These are phyloP conservation scores for Eidolon dupreanum DNA, from an alignment of 2,797 vertebrate species.

Conservation along the genomic window DNA sequence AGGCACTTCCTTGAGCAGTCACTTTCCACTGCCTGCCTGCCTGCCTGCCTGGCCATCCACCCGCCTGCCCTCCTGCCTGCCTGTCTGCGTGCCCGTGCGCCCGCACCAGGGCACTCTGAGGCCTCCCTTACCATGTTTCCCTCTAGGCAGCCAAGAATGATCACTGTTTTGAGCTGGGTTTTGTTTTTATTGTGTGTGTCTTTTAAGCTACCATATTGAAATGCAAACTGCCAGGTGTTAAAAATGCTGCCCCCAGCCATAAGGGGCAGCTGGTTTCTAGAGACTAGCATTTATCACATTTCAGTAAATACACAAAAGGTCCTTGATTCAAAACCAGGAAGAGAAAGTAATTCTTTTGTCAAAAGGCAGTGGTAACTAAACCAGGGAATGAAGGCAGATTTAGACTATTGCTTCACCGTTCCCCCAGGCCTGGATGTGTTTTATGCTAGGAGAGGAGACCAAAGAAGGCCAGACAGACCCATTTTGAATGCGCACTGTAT, in stretches of 20 bases:
- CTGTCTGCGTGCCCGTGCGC: background rate
- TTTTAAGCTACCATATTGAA: slow-evolving; percentile 70
- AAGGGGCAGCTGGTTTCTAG: slow-evolving; percentile 70
- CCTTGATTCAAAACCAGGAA: slow-evolving; percentile 72
- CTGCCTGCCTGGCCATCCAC: background rate
- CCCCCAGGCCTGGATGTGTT: background rate
- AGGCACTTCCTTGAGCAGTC: background rate
- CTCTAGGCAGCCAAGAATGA: slow-evolving; percentile 39
- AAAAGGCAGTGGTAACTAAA: slow-evolving; percentile 61
- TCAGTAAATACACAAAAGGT: slow-evolving; percentile 78
- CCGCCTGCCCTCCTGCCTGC: background rate
- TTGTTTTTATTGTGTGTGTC: slow-evolving; percentile 37
- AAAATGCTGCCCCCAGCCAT: slow-evolving; percentile 57
- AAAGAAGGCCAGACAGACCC: background rate
- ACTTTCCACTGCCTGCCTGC: background rate
- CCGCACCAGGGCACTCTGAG: background rate
- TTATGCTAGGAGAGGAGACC: background rate
- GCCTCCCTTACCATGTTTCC: background rate
- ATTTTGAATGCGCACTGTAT: fast-evolving
- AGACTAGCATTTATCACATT: slow-evolving; percentile 70
- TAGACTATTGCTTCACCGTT: background rate
- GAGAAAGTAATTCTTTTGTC: slow-evolving; percentile 74
- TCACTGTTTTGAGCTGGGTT: slow-evolving; percentile 46
- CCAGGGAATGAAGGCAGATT: background rate
- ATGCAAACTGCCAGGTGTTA: slow-evolving; percentile 77